Conservation (phyloP, 37 sponge, comb jelly and placozoan genomes). For the Aphrocallistes beatrix region DNA sequence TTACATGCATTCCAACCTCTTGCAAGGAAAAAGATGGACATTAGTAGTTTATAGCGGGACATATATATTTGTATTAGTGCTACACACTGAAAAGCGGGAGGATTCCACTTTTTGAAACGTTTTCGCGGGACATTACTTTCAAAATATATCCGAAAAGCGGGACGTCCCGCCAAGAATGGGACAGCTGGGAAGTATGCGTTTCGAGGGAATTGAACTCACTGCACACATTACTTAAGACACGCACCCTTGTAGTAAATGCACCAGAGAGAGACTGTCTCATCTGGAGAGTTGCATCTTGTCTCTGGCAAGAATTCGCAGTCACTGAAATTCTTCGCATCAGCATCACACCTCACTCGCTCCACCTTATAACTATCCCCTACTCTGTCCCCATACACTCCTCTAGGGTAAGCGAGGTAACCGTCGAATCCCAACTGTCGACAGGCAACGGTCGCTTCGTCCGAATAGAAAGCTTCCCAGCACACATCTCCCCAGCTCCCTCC, state of each 20-base stretch:
- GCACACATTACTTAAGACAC: no score
- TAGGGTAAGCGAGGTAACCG: neutral
- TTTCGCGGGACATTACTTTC: no score
- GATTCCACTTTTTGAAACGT: no score
- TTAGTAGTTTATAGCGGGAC: no score
- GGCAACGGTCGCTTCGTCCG: conserved; percentile 1
- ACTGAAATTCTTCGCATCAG: neutral
- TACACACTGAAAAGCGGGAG: no score
- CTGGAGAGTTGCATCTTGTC: neutral
- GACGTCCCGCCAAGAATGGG: no score
- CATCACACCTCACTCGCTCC: neutral
- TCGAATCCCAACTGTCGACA: conserved; percentile 19
- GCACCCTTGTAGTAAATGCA: neutral
- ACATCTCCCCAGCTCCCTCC: neutral
- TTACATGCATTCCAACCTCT: no score
- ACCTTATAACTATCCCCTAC: neutral
- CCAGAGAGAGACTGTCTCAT: neutral
- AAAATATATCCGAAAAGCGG: no score
- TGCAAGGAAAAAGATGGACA: no score
- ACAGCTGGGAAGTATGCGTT: no score
- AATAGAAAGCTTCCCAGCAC: neutral
- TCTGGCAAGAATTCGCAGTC: neutral
- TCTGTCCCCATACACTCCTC: neutral
- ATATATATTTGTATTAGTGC: no score
- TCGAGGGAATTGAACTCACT: no score